phyloP scores from a whole-genome alignment of 2,797 vertebrate genomes.

The Petrocephalus schoutedeni region DNA sequence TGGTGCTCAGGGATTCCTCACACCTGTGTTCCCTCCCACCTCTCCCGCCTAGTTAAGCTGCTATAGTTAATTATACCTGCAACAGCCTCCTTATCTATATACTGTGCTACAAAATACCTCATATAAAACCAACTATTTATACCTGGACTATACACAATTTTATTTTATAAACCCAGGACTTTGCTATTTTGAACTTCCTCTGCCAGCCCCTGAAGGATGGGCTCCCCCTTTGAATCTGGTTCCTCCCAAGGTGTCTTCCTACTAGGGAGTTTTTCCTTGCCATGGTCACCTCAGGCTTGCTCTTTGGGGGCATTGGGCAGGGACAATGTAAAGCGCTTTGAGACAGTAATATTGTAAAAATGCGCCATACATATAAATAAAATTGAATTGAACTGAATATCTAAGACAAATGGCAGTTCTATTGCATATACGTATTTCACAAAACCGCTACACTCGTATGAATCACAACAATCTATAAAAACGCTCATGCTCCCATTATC shows the following conservation, averaged over 20 bases:
- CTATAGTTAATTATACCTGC: neutral
- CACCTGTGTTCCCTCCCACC: neutral
- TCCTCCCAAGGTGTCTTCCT: neutral
- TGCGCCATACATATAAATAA: neutral
- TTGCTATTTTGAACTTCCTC: neutral
- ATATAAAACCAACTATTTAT: neutral
- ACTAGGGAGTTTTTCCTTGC: neutral
- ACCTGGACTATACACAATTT: neutral
- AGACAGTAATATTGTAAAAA: neutral
- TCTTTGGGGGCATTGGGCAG: neutral
- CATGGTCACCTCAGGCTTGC: neutral
- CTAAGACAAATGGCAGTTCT: neutral
- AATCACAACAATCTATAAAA: conserved; percentile 3
- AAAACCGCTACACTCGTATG: neutral
- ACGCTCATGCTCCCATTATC: neutral
- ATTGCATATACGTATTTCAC: neutral
- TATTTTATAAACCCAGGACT: neutral
- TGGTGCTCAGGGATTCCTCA: neutral
- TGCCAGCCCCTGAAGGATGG: neutral
- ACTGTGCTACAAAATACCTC: neutral
- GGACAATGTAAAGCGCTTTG: neutral
- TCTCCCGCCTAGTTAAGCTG: neutral
- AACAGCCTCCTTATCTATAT: neutral
- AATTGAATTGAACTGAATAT: neutral
- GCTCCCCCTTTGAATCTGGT: neutral